Conservation (phyloP, 2,113 vertebrate species). For the Mobula birostris region DNA sequence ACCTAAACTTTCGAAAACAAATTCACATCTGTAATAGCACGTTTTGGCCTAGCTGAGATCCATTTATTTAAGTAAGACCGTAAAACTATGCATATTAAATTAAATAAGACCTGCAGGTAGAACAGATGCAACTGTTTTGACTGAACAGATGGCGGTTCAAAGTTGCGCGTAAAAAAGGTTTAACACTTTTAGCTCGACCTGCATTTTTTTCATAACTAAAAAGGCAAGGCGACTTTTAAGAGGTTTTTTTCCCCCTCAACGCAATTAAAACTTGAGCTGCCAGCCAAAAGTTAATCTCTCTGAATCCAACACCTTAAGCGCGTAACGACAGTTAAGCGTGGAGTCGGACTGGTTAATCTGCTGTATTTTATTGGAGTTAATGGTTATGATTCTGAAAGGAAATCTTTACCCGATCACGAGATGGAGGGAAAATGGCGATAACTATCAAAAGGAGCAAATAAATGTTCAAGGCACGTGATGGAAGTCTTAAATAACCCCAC, state of each 20-base stretch:
- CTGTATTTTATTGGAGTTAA: not conserved
- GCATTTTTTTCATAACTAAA: not conserved
- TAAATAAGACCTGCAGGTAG: conserved; percentile 23
- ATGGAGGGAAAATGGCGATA: not conserved
- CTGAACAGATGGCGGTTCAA: conserved; percentile 28
- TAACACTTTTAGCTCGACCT: not conserved
- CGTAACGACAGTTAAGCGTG: not conserved
- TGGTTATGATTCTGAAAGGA: not conserved
- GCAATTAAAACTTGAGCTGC: not conserved
- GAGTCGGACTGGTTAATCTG: not conserved
- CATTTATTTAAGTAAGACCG: not conserved
- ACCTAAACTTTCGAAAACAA: not conserved
- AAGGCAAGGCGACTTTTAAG: not conserved
- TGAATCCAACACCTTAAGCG: not conserved
- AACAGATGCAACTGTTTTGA: conserved; percentile 8
- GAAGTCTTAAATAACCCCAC: not conserved
- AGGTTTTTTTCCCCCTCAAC: not conserved
- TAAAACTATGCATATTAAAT: conserved; percentile 25
- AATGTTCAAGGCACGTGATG: too few relatives aligned
- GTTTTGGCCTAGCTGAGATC: not conserved
- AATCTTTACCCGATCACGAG: not conserved
- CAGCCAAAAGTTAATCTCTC: not conserved
- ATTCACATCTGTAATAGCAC: not conserved
- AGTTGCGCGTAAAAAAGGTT: not conserved
- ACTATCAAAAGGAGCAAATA: not conserved